Evolutionary conservation across 2,113 vertebrate species (phyloP).

Genomic region (Dromas ardeola): DNA sequence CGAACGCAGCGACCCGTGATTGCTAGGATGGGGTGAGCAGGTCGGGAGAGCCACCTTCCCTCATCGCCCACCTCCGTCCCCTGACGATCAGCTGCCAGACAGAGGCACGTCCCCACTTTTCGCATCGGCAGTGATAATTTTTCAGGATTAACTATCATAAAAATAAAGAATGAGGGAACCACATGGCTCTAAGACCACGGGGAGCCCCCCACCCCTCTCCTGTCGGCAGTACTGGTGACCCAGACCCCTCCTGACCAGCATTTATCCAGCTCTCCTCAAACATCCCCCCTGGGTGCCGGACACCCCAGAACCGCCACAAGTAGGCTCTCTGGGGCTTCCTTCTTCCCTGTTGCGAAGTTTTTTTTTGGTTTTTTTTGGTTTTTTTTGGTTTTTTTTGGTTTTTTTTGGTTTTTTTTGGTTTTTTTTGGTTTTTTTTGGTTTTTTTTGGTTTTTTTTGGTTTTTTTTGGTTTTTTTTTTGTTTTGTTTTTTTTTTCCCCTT

Average conservation of each 20-base stretch:
- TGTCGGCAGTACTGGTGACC: not conserved
- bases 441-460: not conserved
- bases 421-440: not conserved
- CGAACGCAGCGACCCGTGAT: not conserved
- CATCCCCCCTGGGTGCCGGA: fast-evolving
- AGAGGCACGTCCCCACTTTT: not conserved
- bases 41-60: not conserved
- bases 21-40: not conserved
- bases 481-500: too few relatives aligned
- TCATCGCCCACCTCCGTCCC: fast-evolving
- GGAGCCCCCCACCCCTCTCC: not conserved
- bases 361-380: not conserved
- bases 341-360: not conserved
- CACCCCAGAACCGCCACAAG: not conserved
- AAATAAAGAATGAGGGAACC: not conserved
- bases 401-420: not conserved
- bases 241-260: not conserved
- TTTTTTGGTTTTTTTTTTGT: not conserved
- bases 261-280: not conserved
- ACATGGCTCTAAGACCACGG: not conserved
- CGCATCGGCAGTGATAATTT: not conserved
- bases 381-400: not conserved
- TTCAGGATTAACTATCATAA: not conserved
- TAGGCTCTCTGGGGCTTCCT: not conserved
- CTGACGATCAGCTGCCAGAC: not conserved